Conservation (phyloP, 2,113 vertebrate genomes). For the Triplophysa rosa region DNA sequence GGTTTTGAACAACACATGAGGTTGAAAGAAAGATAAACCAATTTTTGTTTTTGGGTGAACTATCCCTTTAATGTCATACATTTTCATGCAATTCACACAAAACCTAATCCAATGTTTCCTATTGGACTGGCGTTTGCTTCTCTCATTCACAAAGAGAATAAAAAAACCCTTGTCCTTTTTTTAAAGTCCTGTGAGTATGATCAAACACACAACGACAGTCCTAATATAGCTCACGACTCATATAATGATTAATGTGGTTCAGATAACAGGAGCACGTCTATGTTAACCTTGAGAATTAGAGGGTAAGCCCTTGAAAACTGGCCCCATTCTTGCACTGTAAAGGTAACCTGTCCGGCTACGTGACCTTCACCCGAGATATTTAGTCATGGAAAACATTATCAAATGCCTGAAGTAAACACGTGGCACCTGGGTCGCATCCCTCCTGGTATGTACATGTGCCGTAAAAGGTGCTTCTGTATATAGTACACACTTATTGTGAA, state of each 20-base stretch:
- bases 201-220: slow-evolving; percentile 13
- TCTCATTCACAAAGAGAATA: slow-evolving; percentile 9
- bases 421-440: neutral
- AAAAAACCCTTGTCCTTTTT: neutral
- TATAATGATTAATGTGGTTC: slow-evolving; percentile 44
- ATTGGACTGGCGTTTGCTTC: neutral
- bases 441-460: neutral
- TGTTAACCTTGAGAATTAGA: slow-evolving; percentile 35
- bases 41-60: no score
- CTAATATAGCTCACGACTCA: slow-evolving; percentile 29
- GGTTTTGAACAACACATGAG: no score
- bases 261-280: slow-evolving; percentile 21
- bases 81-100: neutral
- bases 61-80: no score
- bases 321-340: slow-evolving; percentile 10
- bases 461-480: neutral
- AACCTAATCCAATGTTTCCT: neutral
- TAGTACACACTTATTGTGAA: neutral
- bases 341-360: neutral
- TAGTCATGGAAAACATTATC: slow-evolving; percentile 10
- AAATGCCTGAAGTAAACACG: neutral
- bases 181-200: slow-evolving; percentile 9
- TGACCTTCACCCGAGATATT: neutral
- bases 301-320: slow-evolving; percentile 28
- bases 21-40: no score